Base-by-base conservation (phyloP, 23 tunicate species). In the Oikopleura dioica region DNA sequence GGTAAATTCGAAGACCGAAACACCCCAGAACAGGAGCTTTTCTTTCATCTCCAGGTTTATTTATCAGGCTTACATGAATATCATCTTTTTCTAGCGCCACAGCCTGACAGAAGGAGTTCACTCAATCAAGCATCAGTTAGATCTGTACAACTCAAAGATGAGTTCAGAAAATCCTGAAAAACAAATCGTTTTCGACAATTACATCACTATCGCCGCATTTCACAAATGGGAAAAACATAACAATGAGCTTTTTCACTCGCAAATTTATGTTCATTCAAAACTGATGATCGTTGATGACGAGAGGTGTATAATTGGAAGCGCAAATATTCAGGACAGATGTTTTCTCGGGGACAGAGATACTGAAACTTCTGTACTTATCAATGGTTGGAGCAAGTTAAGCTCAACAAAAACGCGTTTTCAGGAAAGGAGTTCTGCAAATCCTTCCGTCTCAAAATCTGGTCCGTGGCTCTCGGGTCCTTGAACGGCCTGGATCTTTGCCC, bases 181-280 rank as follows among this genome's bases (percentile, higher is more conserved):
- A n/a, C n/a, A n/a, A n/a, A n/a, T n/a, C n/a, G n/a, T n/a, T n/a
- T n/a, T n/a, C n/a, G n/a, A n/a, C n/a, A n/a, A 85, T 0, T 91
- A 91, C 35, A 36, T 91, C 1, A 84, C 87, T 35, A 85, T 91
- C 76, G 85, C 92, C 59, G 92, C 92, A 1, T 67, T 91, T 35
- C 80, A 91, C 59, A 81, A 84, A 1, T 86, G 85, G 37, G 76
- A 82, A 28, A 75, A 85, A 36, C 76, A 77, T 24, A 80, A 79
- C 0, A 80, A 82, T 59, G n/a, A n/a, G n/a, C 84, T 82, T 1
- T 76, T 85, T 9, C 55, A 44, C 21, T 9, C 9, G 21, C 9
- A 82, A 58, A 86, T 91, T 9, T 91, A 91, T 75, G 97, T 91
- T 35, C 97, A 91, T 81, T 85, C 92, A 80, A 91, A 91, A 78